phyloP scores from a whole-genome alignment of 2,888 invertebrate genomes.

The Hypena proboscidalis region DNA sequence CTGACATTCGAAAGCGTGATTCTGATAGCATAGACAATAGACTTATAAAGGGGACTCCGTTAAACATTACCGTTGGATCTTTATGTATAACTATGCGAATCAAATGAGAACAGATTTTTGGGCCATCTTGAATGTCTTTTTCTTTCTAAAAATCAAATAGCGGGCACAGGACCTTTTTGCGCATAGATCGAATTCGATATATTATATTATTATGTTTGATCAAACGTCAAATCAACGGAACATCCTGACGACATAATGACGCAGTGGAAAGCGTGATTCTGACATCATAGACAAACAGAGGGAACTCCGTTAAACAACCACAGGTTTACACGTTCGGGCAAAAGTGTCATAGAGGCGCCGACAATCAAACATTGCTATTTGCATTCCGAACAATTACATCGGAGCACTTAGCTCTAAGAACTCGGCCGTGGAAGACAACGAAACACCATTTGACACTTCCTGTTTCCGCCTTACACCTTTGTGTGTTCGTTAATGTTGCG shows the following conservation, averaged over 20 bases:
- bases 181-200: no score
- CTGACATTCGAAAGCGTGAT: no score
- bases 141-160: no score
- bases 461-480: constrained; percentile 71
- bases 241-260: constrained; percentile 20
- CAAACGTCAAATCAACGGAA: constrained; percentile 16
- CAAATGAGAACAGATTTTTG: no score
- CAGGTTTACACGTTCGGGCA: constrained; percentile 47
- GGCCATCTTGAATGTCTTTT: no score
- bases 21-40: no score
- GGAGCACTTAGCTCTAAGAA: constrained; percentile 78
- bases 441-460: constrained; percentile 84
- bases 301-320: constrained; percentile 63
- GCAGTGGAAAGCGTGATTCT: constrained; percentile 39
- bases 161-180: no score
- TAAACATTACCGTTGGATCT: no score
- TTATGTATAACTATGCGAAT: no score
- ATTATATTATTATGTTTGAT: no score
- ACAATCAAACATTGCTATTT: constrained; percentile 71
- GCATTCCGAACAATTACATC: constrained; percentile 81
- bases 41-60: no score
- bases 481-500: constrained; percentile 38
- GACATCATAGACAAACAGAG: constrained; percentile 47
- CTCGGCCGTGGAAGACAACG: constrained; percentile 80
- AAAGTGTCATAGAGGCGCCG: constrained; percentile 53